Base-by-base conservation (phyloP, 2,113 vertebrate species). In the Syngnathus typhle region DNA sequence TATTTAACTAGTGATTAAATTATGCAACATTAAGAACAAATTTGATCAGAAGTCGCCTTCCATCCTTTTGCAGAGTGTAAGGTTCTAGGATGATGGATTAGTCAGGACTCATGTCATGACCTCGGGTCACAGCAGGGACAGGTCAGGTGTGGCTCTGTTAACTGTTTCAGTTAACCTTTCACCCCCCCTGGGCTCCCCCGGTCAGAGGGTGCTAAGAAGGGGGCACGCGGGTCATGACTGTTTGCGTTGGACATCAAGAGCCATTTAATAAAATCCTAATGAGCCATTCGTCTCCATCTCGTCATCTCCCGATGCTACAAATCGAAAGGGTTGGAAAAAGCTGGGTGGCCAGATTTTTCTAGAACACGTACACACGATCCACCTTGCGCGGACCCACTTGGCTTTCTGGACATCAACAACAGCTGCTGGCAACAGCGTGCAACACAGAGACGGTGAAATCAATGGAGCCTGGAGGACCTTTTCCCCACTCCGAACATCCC, bases 401-500 rank as follows among this genome's bases (percentile, higher is more conserved):
- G 66, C 70, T 59, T 13, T 39, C 60, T 21, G 27, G 79, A 71
- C 75, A 72, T 79, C 13, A 77, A 60, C 56, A 64, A 71, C 69
- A 59, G 60, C 73, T 41, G 74, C 62, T 58, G 56, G 52, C 77
- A 85, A 85, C 82, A 76, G 83, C 81, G 87, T 84, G 74, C 58
- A 82, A 60, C 60, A 75, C 61, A 27, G 38, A 77, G 69, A 78
- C 59, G n/a, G 59, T 64, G 78, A 82, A 55, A 91, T 93, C 90
- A 91, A 90, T 84, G 87, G 76, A 87, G 89, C 85, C 80, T 79
- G 82, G 86, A 87, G 90, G 86, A 90, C 79, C 27, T 85, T 58
- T 81, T 91, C 86, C 84, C 68, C 66, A 85, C 90, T 88, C 84
- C 84, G 85, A 27, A 41, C 23, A 41, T 46, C 61, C 15, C 78